These are phyloP conservation scores for Drosophila subquinaria DNA, from an alignment of 2,888 invertebrate species.

Conservation along the genomic window DNA sequence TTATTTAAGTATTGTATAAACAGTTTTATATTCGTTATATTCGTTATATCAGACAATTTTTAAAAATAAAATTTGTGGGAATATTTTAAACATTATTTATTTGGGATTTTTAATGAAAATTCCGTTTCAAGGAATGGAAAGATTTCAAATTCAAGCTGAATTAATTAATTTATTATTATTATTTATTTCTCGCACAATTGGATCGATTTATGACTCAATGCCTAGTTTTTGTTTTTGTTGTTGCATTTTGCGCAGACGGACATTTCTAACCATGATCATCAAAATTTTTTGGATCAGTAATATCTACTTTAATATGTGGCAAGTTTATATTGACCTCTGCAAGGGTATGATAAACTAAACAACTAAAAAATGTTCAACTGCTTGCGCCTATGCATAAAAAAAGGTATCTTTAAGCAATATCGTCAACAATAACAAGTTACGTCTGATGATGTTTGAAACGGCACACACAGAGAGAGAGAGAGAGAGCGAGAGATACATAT, in stretches of 20 bases:
- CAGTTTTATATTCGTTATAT: too few relatives aligned
- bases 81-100: too few relatives aligned
- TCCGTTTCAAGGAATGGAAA: background rate
- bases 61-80: background rate
- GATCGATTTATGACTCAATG: too few relatives aligned
- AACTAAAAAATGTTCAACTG: slow-evolving; percentile 48
- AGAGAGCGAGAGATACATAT: slow-evolving; percentile 11
- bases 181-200: too few relatives aligned
- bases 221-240: too few relatives aligned
- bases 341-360: slow-evolving; percentile 5
- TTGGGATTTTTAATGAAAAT: background rate
- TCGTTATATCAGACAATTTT: background rate
- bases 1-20: background rate
- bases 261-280: background rate
- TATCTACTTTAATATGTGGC: background rate
- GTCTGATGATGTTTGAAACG: slow-evolving; percentile 8
- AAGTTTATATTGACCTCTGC: background rate
- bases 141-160: background rate
- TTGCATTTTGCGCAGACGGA: background rate
- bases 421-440: slow-evolving; percentile 62
- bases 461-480: slow-evolving; percentile 13
- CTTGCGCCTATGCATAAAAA: slow-evolving; percentile 64
- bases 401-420: slow-evolving; percentile 49
- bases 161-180: background rate
- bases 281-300: background rate